phyloP scores from a whole-genome alignment of 2,797 vertebrate species.

The Emydoidea blandingii region DNA sequence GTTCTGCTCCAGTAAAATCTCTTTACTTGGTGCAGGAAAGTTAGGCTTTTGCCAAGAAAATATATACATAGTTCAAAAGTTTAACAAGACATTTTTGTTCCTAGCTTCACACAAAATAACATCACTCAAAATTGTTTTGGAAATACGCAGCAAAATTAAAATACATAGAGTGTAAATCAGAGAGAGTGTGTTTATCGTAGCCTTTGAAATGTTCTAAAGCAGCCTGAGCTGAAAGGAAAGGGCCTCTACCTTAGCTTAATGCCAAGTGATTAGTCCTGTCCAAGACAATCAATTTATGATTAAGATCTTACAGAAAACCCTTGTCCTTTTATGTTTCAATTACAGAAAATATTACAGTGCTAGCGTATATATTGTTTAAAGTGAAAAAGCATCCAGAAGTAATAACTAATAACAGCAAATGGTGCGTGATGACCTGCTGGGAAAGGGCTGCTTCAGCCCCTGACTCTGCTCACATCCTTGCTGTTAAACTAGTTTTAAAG shows the following conservation, averaged over 20 bases:
- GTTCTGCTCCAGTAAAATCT: background rate
- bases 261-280: conserved; percentile 63
- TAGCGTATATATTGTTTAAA: conserved; percentile 42
- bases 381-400: conserved; percentile 46
- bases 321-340: conserved; percentile 55
- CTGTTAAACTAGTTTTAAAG: background rate
- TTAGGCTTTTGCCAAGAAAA: conserved; percentile 53
- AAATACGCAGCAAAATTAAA: conserved; percentile 71
- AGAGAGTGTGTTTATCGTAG: conserved; percentile 61
- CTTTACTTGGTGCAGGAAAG: conserved; percentile 18
- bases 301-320: conserved; percentile 60
- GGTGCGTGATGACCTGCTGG: background rate
- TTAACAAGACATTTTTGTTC: conserved; percentile 76
- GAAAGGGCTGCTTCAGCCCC: background rate
- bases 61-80: conserved; percentile 60
- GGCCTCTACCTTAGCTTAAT: conserved; percentile 42
- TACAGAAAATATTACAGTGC: conserved; percentile 47
- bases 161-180: conserved; percentile 62
- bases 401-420: conserved; percentile 40
- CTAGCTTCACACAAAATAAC: conserved; percentile 68
- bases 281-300: conserved; percentile 76
- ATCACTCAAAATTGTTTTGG: conserved; percentile 73
- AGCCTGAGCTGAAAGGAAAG: conserved; percentile 58
- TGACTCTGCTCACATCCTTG: background rate
- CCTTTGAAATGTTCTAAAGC: conserved; percentile 64